Base-by-base conservation (phyloP, 2,888 invertebrate species). In the Pristionchus japonicus region DNA sequence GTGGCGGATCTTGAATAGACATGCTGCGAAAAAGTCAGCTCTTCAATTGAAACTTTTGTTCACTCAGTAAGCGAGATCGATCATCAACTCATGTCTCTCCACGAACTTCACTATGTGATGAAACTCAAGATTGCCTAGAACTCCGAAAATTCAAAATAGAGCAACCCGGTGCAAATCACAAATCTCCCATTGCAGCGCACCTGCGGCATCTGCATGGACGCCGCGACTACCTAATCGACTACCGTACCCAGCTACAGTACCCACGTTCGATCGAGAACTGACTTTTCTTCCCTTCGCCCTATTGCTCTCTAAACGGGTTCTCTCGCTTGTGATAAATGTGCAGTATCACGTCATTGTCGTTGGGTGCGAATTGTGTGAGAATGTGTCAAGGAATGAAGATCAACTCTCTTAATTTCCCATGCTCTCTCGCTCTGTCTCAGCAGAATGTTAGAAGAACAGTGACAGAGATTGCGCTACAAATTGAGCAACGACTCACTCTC, bases 191-290 rank as follows among this genome's bases (percentile, higher is more conserved):
- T 86, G 3, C 86, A 86, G 86, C 34, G 86, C 9, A 86, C 86
- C 37, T 86, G 86, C 34, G 86, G 70, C 3, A 86, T 86, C 52
- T 86, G 86, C 74, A 47, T 27, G 27, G 86, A 86, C 31, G 86
- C 74, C 11, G 31, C 86, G 2, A 34, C 86, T 6, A 31, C 84
- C 2, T 70, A 70, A 49, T 74, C 31, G 74, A 27, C 27, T 74
- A 37, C 74, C 37, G 40, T 40, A 74, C 23, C 31, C n/a, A 27
- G 15, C 43, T 77, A 77, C 43, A 77, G 40, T 47, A 77, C 13
- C 0, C 43, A 13, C 20, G 9, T 4, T 27, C 23, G 43, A 43
- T 77, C 27, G 77, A 77, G 20, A 43, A 77, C 47, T 77, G 27
- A 31, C 67, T 57, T 57, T 57, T n/a, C 57, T 57, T 23, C 57